phyloP scores from a whole-genome alignment of 2,113 vertebrate genomes.

The Charadrius vociferus region DNA sequence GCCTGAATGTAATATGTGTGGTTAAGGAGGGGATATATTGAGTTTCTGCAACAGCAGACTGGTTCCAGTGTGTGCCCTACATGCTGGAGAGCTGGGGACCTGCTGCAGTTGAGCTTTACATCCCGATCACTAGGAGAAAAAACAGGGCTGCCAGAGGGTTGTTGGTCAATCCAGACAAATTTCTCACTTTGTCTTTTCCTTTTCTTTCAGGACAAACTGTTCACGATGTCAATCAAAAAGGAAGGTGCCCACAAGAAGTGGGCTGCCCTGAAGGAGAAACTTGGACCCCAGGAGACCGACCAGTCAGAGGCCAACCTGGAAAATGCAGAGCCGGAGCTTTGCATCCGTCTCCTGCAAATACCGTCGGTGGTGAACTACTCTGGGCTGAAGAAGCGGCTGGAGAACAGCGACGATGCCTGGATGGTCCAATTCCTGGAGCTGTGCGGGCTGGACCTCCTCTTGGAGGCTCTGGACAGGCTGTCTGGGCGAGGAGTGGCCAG shows the following conservation, averaged over 20 bases:
- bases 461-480: conserved; percentile 93
- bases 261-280: conserved; percentile 85
- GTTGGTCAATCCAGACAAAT: neutral
- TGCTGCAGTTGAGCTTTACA: neutral
- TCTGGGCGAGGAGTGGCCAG: conserved; percentile 91
- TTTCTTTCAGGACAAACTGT: conserved; percentile 5
- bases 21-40: neutral
- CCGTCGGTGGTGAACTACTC: conserved; percentile 97
- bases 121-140: neutral
- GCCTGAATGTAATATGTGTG: neutral
- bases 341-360: conserved; percentile 92
- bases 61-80: neutral
- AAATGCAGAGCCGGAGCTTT: conserved; percentile 93
- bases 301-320: conserved; percentile 94
- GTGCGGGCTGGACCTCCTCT: conserved; percentile 90
- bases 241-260: conserved; percentile 88
- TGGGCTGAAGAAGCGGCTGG: conserved; percentile 90
- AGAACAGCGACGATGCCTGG: conserved; percentile 89
- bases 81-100: neutral
- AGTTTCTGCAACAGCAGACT: neutral
- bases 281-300: conserved; percentile 88
- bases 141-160: neutral
- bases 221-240: conserved; percentile 83
- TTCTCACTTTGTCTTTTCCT: neutral
- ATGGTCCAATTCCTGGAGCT: conserved; percentile 98